These are phyloP conservation scores for Phytoseiulus persimilis DNA, from an alignment of 2,888 invertebrate species.

Conservation along the genomic window DNA sequence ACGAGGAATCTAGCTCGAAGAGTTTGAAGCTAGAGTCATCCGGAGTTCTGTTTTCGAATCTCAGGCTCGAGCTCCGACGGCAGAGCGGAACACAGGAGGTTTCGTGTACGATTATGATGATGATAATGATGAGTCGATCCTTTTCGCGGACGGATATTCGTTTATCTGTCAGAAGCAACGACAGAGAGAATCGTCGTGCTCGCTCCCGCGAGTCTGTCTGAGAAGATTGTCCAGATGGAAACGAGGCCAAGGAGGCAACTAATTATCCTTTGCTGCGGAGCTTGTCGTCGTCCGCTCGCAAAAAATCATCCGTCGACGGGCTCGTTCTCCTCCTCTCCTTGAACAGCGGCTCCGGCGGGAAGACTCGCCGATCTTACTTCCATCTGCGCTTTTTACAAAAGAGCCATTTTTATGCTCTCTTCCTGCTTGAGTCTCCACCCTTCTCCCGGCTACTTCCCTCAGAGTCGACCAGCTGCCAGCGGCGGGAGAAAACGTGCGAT, in stretches of 20 bases:
- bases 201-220: background rate
- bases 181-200: background rate
- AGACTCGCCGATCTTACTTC: background rate
- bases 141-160: background rate
- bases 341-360: background rate
- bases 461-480: background rate
- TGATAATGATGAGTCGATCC: background rate
- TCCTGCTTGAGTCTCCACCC: background rate
- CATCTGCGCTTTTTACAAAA: background rate
- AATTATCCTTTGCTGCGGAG: background rate
- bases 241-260: background rate
- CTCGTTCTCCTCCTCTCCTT: background rate
- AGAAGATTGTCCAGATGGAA: background rate
- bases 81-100: too few species aligned
- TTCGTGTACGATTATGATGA: background rate
- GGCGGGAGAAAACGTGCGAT: background rate
- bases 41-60: too few species aligned
- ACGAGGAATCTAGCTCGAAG: too few species aligned
- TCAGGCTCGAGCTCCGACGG: too few species aligned
- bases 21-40: too few species aligned
- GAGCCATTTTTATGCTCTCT: background rate
- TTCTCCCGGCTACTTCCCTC: background rate
- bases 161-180: background rate
- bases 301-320: background rate
- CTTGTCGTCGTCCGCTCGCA: background rate